These are phyloP conservation scores for Tachina grossa DNA, from an alignment of 2,888 invertebrate species.

Conservation along the genomic window DNA sequence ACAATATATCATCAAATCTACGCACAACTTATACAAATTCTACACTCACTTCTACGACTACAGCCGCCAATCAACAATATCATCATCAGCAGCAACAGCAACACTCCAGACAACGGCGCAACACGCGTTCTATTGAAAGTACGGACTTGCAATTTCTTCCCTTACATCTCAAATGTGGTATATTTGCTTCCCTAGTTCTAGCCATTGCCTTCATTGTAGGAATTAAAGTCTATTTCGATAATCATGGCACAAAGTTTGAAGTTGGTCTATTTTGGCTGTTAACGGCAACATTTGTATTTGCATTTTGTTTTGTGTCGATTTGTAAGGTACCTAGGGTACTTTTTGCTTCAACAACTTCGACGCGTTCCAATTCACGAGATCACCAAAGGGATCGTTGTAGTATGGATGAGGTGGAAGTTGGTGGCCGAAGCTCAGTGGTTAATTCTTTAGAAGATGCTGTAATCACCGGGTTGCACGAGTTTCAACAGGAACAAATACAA, in stretches of 20 bases:
- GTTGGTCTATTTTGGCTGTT: slow-evolving; percentile 86
- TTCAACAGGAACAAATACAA: slow-evolving; percentile 68
- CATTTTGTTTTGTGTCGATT: slow-evolving; percentile 86
- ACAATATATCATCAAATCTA: slow-evolving; percentile 37
- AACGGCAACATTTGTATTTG: slow-evolving; percentile 86
- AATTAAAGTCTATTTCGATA: slow-evolving; percentile 89
- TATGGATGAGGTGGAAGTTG: slow-evolving; percentile 70
- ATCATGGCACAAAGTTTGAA: slow-evolving; percentile 85
- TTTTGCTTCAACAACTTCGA: slow-evolving; percentile 73
- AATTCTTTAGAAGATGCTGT: slow-evolving; percentile 73
- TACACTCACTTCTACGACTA: slow-evolving; percentile 48
- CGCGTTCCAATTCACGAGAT: slow-evolving; percentile 73
- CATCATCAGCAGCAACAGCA: slow-evolving; percentile 39
- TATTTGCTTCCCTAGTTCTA: slow-evolving; percentile 88
- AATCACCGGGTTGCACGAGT: slow-evolving; percentile 67
- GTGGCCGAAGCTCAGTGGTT: slow-evolving; percentile 66
- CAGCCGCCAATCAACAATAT: slow-evolving; percentile 45
- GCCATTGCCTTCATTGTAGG: slow-evolving; percentile 88
- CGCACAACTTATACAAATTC: slow-evolving; percentile 62
- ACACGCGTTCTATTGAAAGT: slow-evolving; percentile 73
- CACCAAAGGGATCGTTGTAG: slow-evolving; percentile 65
- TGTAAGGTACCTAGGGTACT: slow-evolving; percentile 84
- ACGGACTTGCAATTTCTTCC: slow-evolving; percentile 78
- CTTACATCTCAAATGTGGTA: slow-evolving; percentile 87
- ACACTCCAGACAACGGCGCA: slow-evolving; percentile 52